Evolutionary conservation across 2,888 invertebrate genomes (phyloP), one percentile per base, ranked within the genome.

Genomic region (Drosophila paramelanica): DNA sequence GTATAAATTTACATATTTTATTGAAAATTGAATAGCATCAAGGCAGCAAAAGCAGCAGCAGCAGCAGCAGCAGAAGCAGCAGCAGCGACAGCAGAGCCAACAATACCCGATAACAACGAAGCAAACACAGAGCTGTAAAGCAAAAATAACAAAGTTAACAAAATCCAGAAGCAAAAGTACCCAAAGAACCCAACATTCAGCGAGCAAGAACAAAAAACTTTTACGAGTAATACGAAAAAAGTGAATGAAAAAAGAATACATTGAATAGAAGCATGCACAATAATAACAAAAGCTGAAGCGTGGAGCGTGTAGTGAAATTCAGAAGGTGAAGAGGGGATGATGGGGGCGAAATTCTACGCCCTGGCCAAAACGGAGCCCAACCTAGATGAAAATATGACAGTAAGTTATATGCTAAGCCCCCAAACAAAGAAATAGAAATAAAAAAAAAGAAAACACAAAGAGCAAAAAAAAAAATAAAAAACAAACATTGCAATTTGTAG

Each of bases 1-100:
- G 85, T 79, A 85, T 88, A 89, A 85, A 89, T 85, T 85, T 85
- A 70, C 85, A 85, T 85, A 85, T 85, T 85, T 85, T 85, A 85
- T 85, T 85, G 89, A 89, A 88, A 89, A 89, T 88, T 87, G 85
- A 85, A 85, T 81, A 87, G 84, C 80, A 58, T 52, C 52, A 61
- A 57, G 53, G 57, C 61, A 68, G 53, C 38, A 55, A 47, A 50
- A 62, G 52, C 55, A 52, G 50, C 55, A 59, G 53, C 55, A 52
- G 50, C 55, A 59, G 53, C 27, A 62, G 52, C 55, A 50, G 45
- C 50, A 64, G 57, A 27, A 8, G 57, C 61, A 68, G 53, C 38
- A 55, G 45, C 53, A 62, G 47, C 52, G 47, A 45, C 57, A 60
- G 55, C 46, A 58, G 38, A 36, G 36, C 43, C 49, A 51, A 58